Evolutionary conservation across 2,797 vertebrate genomes (phyloP), one percentile per base, ranked within the genome.

Genomic region (Scolopax bukidnonensis): DNA sequence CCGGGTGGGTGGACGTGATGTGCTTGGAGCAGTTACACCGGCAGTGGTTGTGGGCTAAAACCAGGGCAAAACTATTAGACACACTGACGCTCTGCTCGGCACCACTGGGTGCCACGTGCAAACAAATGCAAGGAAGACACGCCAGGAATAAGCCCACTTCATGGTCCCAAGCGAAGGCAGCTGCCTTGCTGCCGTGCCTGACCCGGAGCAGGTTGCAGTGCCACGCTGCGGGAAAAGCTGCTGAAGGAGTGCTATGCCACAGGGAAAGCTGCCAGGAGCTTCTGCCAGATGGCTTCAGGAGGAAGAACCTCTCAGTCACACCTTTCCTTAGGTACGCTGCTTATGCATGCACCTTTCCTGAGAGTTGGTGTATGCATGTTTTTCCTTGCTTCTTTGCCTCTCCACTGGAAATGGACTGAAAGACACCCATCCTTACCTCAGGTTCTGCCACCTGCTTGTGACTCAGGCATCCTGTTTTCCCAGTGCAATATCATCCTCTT

Each of bases 171-270:
- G 28, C 3, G 24, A 82, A 50, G 41, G 47, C 61, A 82, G n/a
- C n/a, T 79, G 59, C 59, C 60, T 81, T 43, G 21, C 64, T 82
- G 27, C 18, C 4, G 0, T 61, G 41, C 51, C 57, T 61, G 57
- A 57, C 41, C 38, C 11, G 9, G 20, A 59, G 64, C 63, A 68
- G 12, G 69, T 16, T 80, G 57, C 27, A 19, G 33, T 51, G 63
- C 47, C 30, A 19, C 0, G 0, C 41, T 33, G 51, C 0, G 0
- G 59, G 25, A 54, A 80, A 79, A 91, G 41, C 67, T 91, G 67
- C 67, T 82, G 71, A 48, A 68, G 33, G 64, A 77, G 45, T 36
- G 19, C 50, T 64, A 5, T 38, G 30, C 54, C 1, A 1, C 1
- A 1, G 51, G 63, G 53, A 80, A 65, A 48, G 59, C 48, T 91